Evolutionary conservation across 2,888 invertebrate species (phyloP), one percentile per base, ranked within the genome.

Genomic region (Caenorhabditis afra): DNA sequence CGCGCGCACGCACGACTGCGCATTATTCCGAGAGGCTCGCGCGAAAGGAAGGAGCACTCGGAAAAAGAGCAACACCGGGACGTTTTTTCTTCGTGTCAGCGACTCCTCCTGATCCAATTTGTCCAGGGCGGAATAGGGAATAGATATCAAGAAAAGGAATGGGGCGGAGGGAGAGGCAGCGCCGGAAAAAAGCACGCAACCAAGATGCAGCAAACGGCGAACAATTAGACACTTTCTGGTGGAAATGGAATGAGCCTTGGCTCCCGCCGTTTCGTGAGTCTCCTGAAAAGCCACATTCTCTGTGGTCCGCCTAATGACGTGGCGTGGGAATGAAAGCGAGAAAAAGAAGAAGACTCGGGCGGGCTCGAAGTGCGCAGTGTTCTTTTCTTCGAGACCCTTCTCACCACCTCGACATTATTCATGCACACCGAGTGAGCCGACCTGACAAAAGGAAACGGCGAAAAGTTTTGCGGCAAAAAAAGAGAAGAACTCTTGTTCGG

Each of bases 11-110:
- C 66, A 55, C 53, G 66, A 66, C 47, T 29, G 29, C 3, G 29
- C 29, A 3, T 5, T 29, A 5, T 29, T 29, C 29, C 29, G 29
- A 29, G 66, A 53, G 66, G 29, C 29, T 22, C 45, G 37, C 39
- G 22, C 22, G 39, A 37, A 55, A 12, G 14, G 47, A 14, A 39
- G 57, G 37, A 61, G 61, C 47, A 58, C 64, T 64, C 59, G 57
- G 29, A 73, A 57, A 73, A 73, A 73, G 64, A 64, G 73, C 64
- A 64, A 73, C 71, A 71, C 71, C 62, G 71, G 71, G 73, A 64
- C 64, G 50, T 53, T 53, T 55, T n/a, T 29, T 29, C 29, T 29
- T 29, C 29, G 20, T 64, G 57, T 41, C 55, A 71, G 71, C 55
- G 62, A 57, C 71, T 29, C 29, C 29, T 55, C 20, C n/a, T 71